Evolutionary conservation across 1,140 invertebrate genomes (phyloP).

Genomic region (Drosophila lini): DNA sequence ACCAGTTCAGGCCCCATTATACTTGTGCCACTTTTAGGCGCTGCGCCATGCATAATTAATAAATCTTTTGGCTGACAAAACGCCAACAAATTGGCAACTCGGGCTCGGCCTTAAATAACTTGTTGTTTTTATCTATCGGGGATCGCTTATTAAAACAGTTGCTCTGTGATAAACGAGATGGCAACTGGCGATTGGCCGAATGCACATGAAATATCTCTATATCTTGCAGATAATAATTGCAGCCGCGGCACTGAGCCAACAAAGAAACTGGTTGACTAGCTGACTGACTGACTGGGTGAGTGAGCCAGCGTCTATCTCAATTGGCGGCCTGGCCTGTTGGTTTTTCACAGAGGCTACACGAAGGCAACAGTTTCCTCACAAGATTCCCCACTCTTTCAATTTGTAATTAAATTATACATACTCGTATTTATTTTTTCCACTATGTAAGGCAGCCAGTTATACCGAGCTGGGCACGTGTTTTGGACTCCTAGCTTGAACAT

Average conservation of each 20-base stretch:
- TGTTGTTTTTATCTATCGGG: slow-evolving; percentile 74
- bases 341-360: slow-evolving; percentile 45
- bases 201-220: slow-evolving; percentile 58
- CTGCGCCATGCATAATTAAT: slow-evolving; percentile 70
- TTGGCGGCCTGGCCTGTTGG: slow-evolving; percentile 53
- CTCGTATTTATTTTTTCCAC: slow-evolving; percentile 51
- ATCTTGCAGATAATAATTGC: slow-evolving; percentile 64
- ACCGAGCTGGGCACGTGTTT: slow-evolving; percentile 58
- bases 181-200: slow-evolving; percentile 58
- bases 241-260: slow-evolving; percentile 41
- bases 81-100: slow-evolving; percentile 72
- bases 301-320: slow-evolving; percentile 30
- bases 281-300: slow-evolving; percentile 13
- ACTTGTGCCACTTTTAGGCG: slow-evolving; percentile 53
- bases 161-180: slow-evolving; percentile 75
- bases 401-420: slow-evolving; percentile 74
- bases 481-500: slow-evolving; percentile 14
- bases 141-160: slow-evolving; percentile 79
- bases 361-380: slow-evolving; percentile 49
- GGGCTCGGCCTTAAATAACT: slow-evolving; percentile 66
- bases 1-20: background rate
- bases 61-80: slow-evolving; percentile 69
- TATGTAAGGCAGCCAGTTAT: slow-evolving; percentile 35
- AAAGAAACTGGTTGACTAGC: slow-evolving; percentile 54
- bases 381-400: slow-evolving; percentile 54